These are phyloP conservation scores for Halichoeres trimaculatus DNA, from an alignment of 2,113 vertebrate species.

Conservation along the genomic window DNA sequence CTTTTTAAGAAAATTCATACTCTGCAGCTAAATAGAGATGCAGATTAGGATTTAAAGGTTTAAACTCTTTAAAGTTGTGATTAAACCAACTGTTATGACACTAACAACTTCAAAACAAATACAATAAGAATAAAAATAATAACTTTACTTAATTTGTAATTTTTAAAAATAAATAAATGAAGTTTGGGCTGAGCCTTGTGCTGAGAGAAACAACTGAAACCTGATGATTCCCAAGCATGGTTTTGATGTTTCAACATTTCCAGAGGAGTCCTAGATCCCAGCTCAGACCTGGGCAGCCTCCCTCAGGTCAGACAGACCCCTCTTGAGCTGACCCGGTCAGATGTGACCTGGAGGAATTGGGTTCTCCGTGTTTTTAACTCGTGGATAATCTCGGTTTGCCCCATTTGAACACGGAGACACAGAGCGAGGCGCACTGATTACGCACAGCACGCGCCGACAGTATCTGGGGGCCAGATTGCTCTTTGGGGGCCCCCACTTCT, in stretches of 20 bases:
- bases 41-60: too few species aligned
- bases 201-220: neutral
- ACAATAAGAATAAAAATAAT: too few species aligned
- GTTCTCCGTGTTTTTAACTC: conserved; percentile 46
- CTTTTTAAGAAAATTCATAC: too few species aligned
- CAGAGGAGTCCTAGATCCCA: neutral
- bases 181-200: neutral
- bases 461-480: conserved; percentile 84
- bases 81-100: neutral
- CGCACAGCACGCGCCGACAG: conserved; percentile 84
- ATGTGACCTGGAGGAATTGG: conserved; percentile 41
- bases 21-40: neutral
- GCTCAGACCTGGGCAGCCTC: neutral
- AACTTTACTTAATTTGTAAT: too few species aligned
- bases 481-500: conserved; percentile 58
- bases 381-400: conserved; percentile 66
- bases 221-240: conserved; percentile 3
- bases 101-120: too few species aligned
- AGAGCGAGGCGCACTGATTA: conserved; percentile 67
- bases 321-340: conserved; percentile 9
- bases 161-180: too few species aligned
- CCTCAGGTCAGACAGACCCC: conserved; percentile 24
- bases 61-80: neutral
- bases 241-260: neutral
- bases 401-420: conserved; percentile 65